Percentiles rank a stretch among this genome's conserved stretches.
Evolutionary conservation across 2,888 invertebrate genomes (phyloP).

Genomic region (Aleiodes testaceus): DNA sequence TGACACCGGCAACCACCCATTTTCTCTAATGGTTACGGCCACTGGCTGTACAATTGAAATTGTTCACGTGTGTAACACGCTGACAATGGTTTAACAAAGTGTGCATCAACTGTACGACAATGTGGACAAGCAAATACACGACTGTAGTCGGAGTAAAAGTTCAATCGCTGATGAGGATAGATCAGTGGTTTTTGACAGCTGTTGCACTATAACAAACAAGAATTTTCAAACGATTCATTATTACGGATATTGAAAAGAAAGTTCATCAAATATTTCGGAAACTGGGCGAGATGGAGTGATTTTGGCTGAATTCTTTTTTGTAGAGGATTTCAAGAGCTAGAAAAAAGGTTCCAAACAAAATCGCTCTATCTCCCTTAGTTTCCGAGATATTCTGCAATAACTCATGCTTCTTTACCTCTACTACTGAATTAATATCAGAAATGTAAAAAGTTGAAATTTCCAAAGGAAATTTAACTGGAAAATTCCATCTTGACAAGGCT

Average conservation of each 20-base stretch:
- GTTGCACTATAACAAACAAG: slow-evolving; percentile 84
- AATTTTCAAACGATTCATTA: slow-evolving; percentile 1
- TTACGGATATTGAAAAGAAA: no score
- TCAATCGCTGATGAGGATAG: slow-evolving; percentile 88
- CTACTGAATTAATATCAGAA: no score
- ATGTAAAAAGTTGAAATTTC: neutral
- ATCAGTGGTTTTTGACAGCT: slow-evolving; percentile 91
- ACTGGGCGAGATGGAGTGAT: no score
- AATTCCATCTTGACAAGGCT: neutral
- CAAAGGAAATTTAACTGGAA: neutral
- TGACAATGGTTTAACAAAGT: slow-evolving; percentile 93
- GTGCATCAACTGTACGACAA: slow-evolving; percentile 92
- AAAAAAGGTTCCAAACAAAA: neutral
- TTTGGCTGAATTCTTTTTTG: no score
- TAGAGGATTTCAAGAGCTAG: no score
- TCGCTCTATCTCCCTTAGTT: neutral
- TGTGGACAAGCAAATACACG: slow-evolving; percentile 93
- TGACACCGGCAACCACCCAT: slow-evolving; percentile 59
- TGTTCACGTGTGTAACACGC: slow-evolving; percentile 88
- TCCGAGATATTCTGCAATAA: neutral
- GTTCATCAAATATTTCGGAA: no score
- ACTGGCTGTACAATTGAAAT: slow-evolving; percentile 81
- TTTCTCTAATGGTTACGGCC: slow-evolving; percentile 83
- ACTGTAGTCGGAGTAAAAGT: slow-evolving; percentile 96
- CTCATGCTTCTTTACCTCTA: neutral